Conservation (phyloP, 1,140 invertebrate genomes). For the Pseudomyrmex flavicornis region DNA sequence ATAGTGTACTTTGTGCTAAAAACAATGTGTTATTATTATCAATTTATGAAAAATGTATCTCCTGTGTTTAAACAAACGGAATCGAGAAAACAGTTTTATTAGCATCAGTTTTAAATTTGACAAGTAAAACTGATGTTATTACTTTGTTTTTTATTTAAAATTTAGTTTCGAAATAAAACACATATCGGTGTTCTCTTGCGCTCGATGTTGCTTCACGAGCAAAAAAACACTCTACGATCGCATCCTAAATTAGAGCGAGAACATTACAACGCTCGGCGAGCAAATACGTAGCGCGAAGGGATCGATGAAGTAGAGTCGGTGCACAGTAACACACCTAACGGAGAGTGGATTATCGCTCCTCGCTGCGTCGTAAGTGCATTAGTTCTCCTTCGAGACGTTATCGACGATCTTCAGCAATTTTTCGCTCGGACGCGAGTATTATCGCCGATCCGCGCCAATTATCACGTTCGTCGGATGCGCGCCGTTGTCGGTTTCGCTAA, state of each 20-base stretch:
- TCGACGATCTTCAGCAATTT: conserved; percentile 26
- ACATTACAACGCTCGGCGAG: conserved; percentile 14
- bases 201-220: not conserved
- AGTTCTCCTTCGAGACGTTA: conserved; percentile 47
- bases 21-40: not conserved
- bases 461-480: not conserved
- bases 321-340: conserved; percentile 40
- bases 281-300: not conserved
- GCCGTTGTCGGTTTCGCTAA: not conserved
- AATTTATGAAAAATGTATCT: not conserved
- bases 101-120: no score
- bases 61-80: no score
- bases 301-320: conserved; percentile 37
- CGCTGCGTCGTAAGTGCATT: conserved; percentile 38
- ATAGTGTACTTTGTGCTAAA: no score
- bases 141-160: no score
- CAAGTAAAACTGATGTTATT: no score
- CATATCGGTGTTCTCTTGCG: not conserved
- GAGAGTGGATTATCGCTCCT: conserved; percentile 48
- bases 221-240: not conserved
- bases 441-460: conserved; percentile 24
- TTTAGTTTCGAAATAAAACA: not conserved
- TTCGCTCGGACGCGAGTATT: not conserved
- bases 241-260: conserved; percentile 48
- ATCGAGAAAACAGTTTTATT: no score